Evolutionary conservation across 1,140 invertebrate genomes (phyloP), one percentile per base, ranked within the genome.

Genomic region (Antheraea mylitta): DNA sequence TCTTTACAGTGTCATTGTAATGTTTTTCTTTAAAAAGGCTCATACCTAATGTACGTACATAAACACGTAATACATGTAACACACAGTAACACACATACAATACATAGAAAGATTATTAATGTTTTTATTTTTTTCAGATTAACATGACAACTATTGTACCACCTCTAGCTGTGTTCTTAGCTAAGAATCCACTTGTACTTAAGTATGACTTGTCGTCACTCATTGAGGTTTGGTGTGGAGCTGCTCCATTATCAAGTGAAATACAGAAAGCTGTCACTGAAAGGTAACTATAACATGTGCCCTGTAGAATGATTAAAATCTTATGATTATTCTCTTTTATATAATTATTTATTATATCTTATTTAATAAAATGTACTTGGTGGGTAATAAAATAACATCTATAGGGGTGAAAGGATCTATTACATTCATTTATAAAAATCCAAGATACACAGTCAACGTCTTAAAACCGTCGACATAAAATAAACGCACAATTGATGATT

Each of bases 151-250:
- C 94, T 2, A 77, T 95, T 66, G 95, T 95, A 2, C 95, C 95
- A 7, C 94, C 95, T 1, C 70, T 96, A 5, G 92, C 95, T 70
- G 92, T 94, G 10, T 95, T 95, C 72, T 74, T 96, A 9, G 94
- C 94, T 0, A 96, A 96, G 79, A 92, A 94, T 83, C 94, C 94
- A 0, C 80, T 94, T 19, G 93, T 96, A 3, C 76, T 89, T 0
- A 93, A 94, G 65, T 96, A 95, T 70, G 93, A 96, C 78, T 82
- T 95, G 61, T 92, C 92, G 16, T 94, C 93, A 7, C 73, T 96
- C 0, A 92, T 91, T 74, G 89, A 93, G 65, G 83, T 95, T 45
- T 81, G 94, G 73, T 95, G 93, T 69, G 95, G 94, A 7, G 94
- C 95, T 9, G 95, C 94, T 5, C 93, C 93, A 16, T 81, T 94